A percentile compares a stretch with the other conserved stretches of the same genome.
Conservation (phyloP, 2,797 vertebrate genomes). For the Neosalanx taihuensis region DNA sequence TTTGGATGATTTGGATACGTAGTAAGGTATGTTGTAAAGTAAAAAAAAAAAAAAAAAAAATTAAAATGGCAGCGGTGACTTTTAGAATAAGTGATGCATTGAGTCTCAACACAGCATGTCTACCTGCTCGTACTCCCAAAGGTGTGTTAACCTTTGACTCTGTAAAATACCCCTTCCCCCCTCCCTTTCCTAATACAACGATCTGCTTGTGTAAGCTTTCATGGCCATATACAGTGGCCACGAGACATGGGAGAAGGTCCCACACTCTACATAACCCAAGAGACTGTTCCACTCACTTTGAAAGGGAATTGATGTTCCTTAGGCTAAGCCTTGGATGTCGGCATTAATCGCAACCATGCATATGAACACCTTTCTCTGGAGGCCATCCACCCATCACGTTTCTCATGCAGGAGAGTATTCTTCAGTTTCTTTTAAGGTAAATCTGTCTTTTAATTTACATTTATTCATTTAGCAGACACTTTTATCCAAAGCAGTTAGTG, state of each 20-base stretch:
- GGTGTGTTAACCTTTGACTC: not conserved
- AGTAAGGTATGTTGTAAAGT: not conserved
- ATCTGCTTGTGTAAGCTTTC: not conserved
- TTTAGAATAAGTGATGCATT: not conserved
- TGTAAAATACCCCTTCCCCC: not conserved
- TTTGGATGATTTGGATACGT: not conserved
- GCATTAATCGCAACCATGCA: constrained; percentile 17
- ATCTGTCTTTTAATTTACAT: too few relatives aligned
- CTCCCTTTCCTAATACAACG: not conserved
- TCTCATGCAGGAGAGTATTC: not conserved
- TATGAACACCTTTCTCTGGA: constrained; percentile 36
- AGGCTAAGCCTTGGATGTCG: constrained; percentile 29
- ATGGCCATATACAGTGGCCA: constrained; percentile 3
- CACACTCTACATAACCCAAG: constrained; percentile 29
- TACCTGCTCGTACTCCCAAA: not conserved
- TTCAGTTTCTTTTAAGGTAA: not conserved
- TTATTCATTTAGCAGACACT: too few relatives aligned
- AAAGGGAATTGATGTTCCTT: constrained; percentile 29
- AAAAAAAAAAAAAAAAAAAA: not conserved
- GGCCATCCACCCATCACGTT: constrained; percentile 23
- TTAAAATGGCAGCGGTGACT: not conserved
- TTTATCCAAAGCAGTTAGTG: too few relatives aligned
- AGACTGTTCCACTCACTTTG: constrained; percentile 34
- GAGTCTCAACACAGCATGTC: not conserved
- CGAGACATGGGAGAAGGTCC: constrained; percentile 28